phyloP scores from a whole-genome alignment of 1,140 invertebrate genomes.

The Agrypnia vestita region DNA sequence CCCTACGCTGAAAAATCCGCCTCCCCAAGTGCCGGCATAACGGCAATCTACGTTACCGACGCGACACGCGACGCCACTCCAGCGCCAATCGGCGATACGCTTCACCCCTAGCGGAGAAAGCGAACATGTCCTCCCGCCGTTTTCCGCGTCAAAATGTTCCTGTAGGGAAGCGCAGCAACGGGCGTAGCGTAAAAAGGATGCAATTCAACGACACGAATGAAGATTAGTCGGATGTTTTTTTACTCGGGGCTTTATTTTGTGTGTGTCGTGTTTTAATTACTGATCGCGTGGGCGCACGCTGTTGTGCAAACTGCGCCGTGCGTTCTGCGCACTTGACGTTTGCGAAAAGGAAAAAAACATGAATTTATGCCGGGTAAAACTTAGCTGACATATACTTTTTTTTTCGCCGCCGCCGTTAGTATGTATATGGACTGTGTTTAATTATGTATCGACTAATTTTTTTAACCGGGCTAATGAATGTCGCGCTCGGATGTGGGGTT shows the following conservation, averaged over 20 bases:
- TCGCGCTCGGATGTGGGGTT: constrained; percentile 10
- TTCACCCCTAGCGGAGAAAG: constrained; percentile 29
- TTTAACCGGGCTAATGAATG: constrained; percentile 65
- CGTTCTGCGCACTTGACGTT: constrained; percentile 45
- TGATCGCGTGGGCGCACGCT: neutral
- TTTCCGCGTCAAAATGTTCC: neutral
- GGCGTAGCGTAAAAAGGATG: too few species aligned
- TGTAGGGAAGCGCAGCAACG: too few species aligned
- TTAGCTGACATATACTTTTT: constrained; percentile 70
- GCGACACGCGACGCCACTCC: constrained; percentile 21
- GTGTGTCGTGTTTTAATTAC: neutral
- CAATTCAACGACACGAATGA: too few species aligned
- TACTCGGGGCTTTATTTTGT: neutral
- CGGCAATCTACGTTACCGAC: constrained; percentile 24
- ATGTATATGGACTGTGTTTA: constrained; percentile 71
- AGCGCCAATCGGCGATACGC: constrained; percentile 12
- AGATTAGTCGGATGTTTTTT: neutral
- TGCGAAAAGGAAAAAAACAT: constrained; percentile 68
- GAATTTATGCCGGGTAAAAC: constrained; percentile 73
- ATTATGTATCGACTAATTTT: constrained; percentile 75
- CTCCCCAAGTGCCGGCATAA: neutral
- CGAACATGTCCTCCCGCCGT: constrained; percentile 27
- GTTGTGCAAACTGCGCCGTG: constrained; percentile 49
- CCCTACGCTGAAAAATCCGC: constrained; percentile 7
- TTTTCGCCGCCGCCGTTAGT: constrained; percentile 65